Evolutionary conservation across 1,140 invertebrate species (phyloP), one percentile per base, ranked within the genome.

Genomic region (Drosophila malerkotliana): DNA sequence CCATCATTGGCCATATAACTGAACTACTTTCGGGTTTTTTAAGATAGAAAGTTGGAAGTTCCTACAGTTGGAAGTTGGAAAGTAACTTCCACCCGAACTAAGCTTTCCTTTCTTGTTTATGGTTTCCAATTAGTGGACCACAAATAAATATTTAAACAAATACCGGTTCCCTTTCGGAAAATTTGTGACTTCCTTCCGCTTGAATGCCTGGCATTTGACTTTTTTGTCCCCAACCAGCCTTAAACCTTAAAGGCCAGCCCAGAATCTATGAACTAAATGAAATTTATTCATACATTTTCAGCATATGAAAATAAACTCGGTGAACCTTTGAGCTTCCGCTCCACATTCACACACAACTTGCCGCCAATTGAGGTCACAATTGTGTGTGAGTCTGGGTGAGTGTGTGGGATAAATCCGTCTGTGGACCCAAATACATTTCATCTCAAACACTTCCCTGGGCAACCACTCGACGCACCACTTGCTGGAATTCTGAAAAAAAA

Each of bases 401-500:
- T 24, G 52, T n/a, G 41, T 45, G 41, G 9, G 44, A 18, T 28
- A 58, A 64, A 57, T 72, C 59, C 57, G 67, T 71, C 71, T 71
- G 32, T 41, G 64, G 56, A 68, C 61, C 80, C 61, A 77, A 72
- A 84, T 77, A 74, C 80, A 85, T 81, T 82, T 64, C 61, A 64
- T 68, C 66, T 47, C 63, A 30, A 68, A 68, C 51, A 48, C 63
- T 30, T 32, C 18, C 26, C 26, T 21, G 67, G 63, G 18, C 41
- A 57, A n/a, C 67, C 67, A 69, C 64, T 69, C 63, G 68, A 57
- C 56, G 66, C 82, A 87, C 61, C 66, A 87, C 83, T 87, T 87
- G 83, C 71, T 68, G 78, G 71, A 76, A 82, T 87, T 88, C 73
- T 68, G 64, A 53, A 52, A 58, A 85, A 85, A 77, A 83, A 82